Base-by-base conservation (phyloP, 2,113 vertebrate genomes). In the Spizaetus ornatus region DNA sequence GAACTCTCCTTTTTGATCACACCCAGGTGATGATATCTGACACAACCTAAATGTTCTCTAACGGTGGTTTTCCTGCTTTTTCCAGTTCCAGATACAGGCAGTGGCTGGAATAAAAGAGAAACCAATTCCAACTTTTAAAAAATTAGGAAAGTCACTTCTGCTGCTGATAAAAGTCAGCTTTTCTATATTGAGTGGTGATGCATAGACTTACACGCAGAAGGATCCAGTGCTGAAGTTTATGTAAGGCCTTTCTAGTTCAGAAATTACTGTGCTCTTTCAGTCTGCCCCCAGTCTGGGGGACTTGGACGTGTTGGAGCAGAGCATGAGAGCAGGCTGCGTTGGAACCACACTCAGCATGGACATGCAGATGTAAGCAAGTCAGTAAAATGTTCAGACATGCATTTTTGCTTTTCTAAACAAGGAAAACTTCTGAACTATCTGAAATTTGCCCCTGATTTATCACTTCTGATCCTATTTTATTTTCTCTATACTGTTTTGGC, bases 231-330 rank as follows among this genome's bases (percentile, higher is more conserved):
- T 74, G 53, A 32, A 14, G 22, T 31, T 48, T 66, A 3, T 32
- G 11, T 62, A 11, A 58, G 55, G n/a, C 47, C n/a, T 18, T 72
- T 63, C 71, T 25, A 21, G 34, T 11, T 63, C 52, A 40, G 78
- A 34, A 61, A 18, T 40, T 1, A 23, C 77, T 20, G 4, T 0
- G 3, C 32, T 70, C 16, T 45, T 78, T 59, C 71, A 34, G 0
- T 7, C 50, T 52, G 50, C 50, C 15, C 58, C 42, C 21, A 8
- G 15, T 7, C 66, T 52, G 63, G 53, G 62, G 55, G 15, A 20
- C 34, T 10, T 9, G 53, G 80, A 22, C 0, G 0, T 22, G 13
- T 19, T 4, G 6, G 55, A 40, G 61, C 48, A 66, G 72, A 48
- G n/a, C 32, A 23, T 2, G 32, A 25, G 53, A 42, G 36, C 34